A percentile compares a stretch with the other conserved stretches of the same genome.
Conservation (phyloP, 1,140 invertebrate genomes). For the Dinothrombium tinctorium region DNA sequence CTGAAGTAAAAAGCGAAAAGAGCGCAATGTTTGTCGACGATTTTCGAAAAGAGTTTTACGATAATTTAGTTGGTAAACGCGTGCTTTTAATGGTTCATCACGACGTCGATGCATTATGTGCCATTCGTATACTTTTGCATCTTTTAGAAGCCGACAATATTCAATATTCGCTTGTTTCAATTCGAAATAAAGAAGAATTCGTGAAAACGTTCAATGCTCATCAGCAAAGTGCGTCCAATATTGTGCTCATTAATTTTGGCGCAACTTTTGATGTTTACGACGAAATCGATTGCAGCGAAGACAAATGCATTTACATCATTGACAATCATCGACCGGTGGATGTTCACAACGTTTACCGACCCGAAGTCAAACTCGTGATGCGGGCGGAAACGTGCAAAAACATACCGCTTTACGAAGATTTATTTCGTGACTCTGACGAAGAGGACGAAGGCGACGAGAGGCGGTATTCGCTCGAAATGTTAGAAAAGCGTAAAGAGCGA, state of each 20-base stretch:
- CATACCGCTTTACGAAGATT: constrained; percentile 58
- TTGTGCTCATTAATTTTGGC: constrained; percentile 86
- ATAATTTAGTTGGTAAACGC: constrained; percentile 36
- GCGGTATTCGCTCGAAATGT: constrained; percentile 2
- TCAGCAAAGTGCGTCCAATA: constrained; percentile 48
- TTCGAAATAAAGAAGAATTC: constrained; percentile 49
- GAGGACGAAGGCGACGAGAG: constrained; percentile 22
- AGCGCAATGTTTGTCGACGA: constrained; percentile 26
- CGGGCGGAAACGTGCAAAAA: constrained; percentile 39
- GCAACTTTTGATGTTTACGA: constrained; percentile 70
- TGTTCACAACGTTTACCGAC: constrained; percentile 78
- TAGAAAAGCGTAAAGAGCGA: constrained; percentile 33
- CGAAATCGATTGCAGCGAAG: constrained; percentile 49
- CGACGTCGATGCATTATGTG: constrained; percentile 77
- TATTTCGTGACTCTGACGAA: constrained; percentile 40
- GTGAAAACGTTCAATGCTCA: constrained; percentile 50
- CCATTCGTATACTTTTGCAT: constrained; percentile 69
- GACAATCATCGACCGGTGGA: constrained; percentile 62
- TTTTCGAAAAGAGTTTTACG: constrained; percentile 45
- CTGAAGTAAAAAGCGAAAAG: no score
- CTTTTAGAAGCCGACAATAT: constrained; percentile 72
- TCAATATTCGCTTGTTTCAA: constrained; percentile 62
- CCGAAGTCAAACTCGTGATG: constrained; percentile 29
- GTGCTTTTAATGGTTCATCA: constrained; percentile 47
- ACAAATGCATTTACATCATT: constrained; percentile 25